Base-by-base conservation (phyloP, 2,888 invertebrate genomes). In the Amphipoea lucens region DNA sequence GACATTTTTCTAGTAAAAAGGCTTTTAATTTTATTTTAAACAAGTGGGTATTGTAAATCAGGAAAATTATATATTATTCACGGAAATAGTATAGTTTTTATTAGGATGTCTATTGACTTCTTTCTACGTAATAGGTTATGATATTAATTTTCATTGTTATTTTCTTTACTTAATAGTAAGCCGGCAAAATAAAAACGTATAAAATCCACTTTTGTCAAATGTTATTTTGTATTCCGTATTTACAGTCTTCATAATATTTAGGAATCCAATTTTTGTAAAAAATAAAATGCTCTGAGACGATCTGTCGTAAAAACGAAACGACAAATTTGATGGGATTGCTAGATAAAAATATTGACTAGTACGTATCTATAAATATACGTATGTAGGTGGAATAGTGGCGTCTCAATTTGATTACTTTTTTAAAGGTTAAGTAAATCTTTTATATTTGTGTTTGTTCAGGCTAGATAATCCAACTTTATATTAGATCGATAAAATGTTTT, bases 371-470 rank as follows among this genome's bases (percentile, higher is more conserved):
- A 74, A 63, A 57, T 45, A 20, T 74, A 40, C 2, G 0, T 20
- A n/a, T 45, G 66, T 40, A 48, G 36, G 60, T 4, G 51, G 14
- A 60, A 51, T 60, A 72, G n/a, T 54, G 29, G 40, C 67, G 23
- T 72, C 29, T 74, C 40, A 72, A 68, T 65, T 65, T 20, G 29
- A 84, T 69, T 79, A 67, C 57, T 63, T 67, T 74, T 83, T 12
- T 29, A 65, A 69, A 82, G 63, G 45, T 77, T 40, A 40, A 4
- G 40, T 40, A 40, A 3, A 40, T 45, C 65, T 51, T 63, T 63
- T 7, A 17, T 48, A 68, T 57, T 42, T 51, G 23, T 60, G 42
- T 72, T 45, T 40, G 1, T 45, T 81, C 54, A 73, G 12, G 45
- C 66, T 17, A 5, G 4, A 20, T 72, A 51, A 17, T 73, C 23